Evolutionary conservation across 2,113 vertebrate species (phyloP), one percentile per base, ranked within the genome.

Genomic region (Tragelaphus buxtoni): DNA sequence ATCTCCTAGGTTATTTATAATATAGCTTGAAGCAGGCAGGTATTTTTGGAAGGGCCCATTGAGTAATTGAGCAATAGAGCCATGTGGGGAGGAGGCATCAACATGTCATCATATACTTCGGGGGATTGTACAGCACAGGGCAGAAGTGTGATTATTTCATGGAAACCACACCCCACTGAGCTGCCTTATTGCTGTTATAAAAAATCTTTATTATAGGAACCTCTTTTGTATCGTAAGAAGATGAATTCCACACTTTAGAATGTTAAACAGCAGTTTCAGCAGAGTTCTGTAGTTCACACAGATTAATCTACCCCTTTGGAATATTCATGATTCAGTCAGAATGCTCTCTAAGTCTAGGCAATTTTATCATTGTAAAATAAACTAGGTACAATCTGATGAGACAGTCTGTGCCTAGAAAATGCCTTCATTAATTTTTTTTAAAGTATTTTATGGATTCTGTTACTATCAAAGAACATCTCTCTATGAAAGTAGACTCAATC

Each of bases 271-370:
- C 94, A 98, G 84, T 97, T 98, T 98, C 98, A 92, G 97, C 9
- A 56, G 93, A 98, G 77, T 95, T 97, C 56, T 95, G 53, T 90
- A 94, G 61, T 97, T 98, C 96, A 98, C 96, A 95, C 96, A 98
- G 94, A 98, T 98, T 98, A 97, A 98, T 97, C 89, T 98, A 94
- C 88, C 69, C 65, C 79, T 72, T 96, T 28, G 28, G 97, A 99
- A 98, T 98, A 99, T 98, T 98, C 97, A 98, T 98, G 97, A 98
- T 97, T 98, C 95, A 98, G 92, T 97, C 98, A 97, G 96, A 98
- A 98, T 94, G 85, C 98, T 98, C 72, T 55, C 58, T 94, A 96
- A 97, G 86, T 98, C 94, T 94, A 91, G 55, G 88, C 77, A 97
- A 82, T 98, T 97, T 97, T 98, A 89, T 80, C 96, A 72, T 90